These are phyloP conservation scores for Dasyornis broadbenti DNA, from an alignment of 2,113 vertebrate genomes.

Conservation along the genomic window DNA sequence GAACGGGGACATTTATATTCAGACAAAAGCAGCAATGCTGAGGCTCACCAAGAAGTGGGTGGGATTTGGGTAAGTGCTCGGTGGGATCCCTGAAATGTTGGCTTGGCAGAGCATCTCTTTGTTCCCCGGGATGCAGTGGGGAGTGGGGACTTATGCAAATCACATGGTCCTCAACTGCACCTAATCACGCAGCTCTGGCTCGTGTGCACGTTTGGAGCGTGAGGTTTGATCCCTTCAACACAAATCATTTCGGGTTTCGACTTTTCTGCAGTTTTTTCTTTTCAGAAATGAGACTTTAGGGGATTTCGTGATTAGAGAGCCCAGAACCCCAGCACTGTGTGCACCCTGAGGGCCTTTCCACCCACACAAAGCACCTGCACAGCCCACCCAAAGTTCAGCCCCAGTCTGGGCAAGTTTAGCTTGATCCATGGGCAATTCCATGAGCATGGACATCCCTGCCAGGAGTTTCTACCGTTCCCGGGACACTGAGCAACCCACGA, in stretches of 20 bases:
- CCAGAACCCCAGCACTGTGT: not conserved
- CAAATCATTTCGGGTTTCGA: not conserved
- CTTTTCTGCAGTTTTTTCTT: not conserved
- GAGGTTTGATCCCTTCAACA: not conserved
- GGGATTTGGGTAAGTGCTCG: conserved; percentile 46
- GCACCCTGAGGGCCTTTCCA: rapidly evolving
- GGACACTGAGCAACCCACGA: rapidly evolving
- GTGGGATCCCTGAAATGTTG: conserved; percentile 5
- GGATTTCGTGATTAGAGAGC: not conserved
- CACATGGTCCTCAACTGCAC: not conserved
- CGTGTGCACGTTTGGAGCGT: rapidly evolving
- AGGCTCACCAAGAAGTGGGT: conserved; percentile 45
- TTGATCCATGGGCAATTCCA: not conserved
- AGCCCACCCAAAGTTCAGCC: not conserved
- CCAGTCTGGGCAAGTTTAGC: not conserved
- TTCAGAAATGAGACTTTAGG: not conserved
- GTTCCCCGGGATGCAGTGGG: not conserved
- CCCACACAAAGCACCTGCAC: rapidly evolving
- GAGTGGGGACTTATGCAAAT: conserved; percentile 38
- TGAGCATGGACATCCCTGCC: rapidly evolving
- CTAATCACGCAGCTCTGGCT: not conserved
- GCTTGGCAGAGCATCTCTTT: conserved; percentile 58
- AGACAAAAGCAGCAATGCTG: conserved; percentile 44
- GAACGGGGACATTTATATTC: conserved; percentile 11
- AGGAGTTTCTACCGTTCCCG: not conserved